Evolutionary conservation across 2,888 invertebrate genomes (phyloP).

Genomic region (Cistogaster globosa): DNA sequence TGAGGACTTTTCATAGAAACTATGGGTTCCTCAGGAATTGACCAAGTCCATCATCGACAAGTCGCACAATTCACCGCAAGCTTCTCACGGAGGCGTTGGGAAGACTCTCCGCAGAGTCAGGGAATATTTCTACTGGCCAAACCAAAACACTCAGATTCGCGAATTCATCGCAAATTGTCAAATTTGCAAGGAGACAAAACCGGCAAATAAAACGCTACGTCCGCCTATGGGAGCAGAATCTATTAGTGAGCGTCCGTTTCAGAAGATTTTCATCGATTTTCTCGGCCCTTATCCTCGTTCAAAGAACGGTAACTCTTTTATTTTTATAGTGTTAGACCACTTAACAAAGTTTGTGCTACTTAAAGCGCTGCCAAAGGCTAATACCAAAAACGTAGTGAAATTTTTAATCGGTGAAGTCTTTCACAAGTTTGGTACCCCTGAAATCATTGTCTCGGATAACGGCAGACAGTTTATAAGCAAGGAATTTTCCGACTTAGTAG

Average conservation of each 20-base stretch:
- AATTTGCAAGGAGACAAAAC: neutral
- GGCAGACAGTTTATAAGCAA: too few relatives aligned
- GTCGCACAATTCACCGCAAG: neutral
- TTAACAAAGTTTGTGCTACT: neutral
- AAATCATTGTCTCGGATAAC: neutral
- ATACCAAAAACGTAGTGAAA: neutral
- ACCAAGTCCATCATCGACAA: neutral
- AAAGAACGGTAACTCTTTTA: too few relatives aligned
- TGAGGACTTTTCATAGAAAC: too few relatives aligned
- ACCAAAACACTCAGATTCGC: neutral
- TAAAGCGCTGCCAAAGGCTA: neutral
- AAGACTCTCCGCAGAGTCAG: neutral
- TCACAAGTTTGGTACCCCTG: neutral
- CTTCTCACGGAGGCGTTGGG: neutral
- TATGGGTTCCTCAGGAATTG: too few relatives aligned
- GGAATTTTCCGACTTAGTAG: too few relatives aligned
- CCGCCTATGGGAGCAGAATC: neutral
- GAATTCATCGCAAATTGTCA: neutral
- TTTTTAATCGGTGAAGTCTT: conserved; percentile 1
- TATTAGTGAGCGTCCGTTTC: neutral
- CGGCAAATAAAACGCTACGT: neutral
- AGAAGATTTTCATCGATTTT: neutral
- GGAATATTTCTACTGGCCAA: neutral
- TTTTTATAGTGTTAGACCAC: neutral
- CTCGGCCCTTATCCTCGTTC: neutral